Evolutionary conservation across 2,888 invertebrate species (phyloP), one percentile per base, ranked within the genome.

Genomic region (Acrobasis consociella): DNA sequence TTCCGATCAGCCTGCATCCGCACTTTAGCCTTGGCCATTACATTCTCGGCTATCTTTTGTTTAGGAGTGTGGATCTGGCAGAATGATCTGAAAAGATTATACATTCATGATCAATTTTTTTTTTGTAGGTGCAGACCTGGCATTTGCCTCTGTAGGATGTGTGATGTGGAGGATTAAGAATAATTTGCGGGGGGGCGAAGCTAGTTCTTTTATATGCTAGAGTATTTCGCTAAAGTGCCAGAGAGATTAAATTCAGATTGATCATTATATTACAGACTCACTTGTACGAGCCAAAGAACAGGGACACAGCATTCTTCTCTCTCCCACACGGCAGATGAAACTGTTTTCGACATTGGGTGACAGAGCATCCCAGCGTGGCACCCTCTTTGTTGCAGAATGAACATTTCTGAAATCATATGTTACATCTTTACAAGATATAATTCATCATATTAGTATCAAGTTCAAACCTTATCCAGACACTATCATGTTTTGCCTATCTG

Each of bases 321-420:
- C 95, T 73, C 0, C 97, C 97, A 78, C 97, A 97, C 0, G 94
- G 94, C 58, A 96, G 87, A 76, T 97, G 97, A 80, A 97, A 97
- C 53, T 93, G 93, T 60, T 91, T 93, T 52, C 93, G 93, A 75
- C 97, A 97, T 60, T 87, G 92, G 0, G 72, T 66, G 0, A 94
- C 83, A n/a, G 93, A 93, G 78, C 97, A 97, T 0, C 95, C 95
- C 1, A 97, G 91, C 1, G 95, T 96, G 0, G 97, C 97, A 0
- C 95, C 95, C 0, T 62, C 79, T 39, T 88, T 86, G 15, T 86
- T 86, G 75, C 97, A 97, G 78, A 94, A 96, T 5, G 85, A 93
- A 75, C 97, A 97, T 72, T 51, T 61, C 60, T 61, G 60, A 17
- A 51, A 31, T 2, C 22, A 22, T 22, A 22, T 22, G 22, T 22